Evolutionary conservation across 2,888 invertebrate species (phyloP).

Genomic region (Carabus problematicus): DNA sequence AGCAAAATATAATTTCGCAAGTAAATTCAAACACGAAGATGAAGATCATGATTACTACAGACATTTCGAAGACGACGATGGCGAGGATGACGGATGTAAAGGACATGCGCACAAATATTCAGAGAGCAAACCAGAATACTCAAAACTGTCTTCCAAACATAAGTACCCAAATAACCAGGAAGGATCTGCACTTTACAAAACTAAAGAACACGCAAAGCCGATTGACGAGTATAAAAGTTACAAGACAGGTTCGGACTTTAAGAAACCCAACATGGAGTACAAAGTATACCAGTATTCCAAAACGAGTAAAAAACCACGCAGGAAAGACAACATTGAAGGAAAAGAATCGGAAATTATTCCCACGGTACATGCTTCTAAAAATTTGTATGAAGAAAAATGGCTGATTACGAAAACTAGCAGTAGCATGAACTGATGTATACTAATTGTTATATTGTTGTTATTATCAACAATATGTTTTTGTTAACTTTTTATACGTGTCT

Average conservation of each 20-base stretch:
- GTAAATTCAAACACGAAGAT: constrained; percentile 43
- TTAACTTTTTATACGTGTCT: too few species aligned
- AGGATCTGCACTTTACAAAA: constrained; percentile 4
- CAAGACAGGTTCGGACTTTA: constrained; percentile 7
- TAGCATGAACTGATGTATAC: background rate
- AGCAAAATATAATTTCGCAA: constrained; percentile 15
- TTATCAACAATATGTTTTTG: too few species aligned
- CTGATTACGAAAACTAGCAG: constrained; percentile 38
- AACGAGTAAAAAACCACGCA: constrained; percentile 31
- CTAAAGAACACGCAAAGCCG: constrained; percentile 8
- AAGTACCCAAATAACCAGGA: constrained; percentile 5
- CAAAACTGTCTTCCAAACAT: constrained; percentile 11
- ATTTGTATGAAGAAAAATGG: constrained; percentile 48
- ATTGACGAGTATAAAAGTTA: constrained; percentile 43
- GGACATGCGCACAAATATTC: background rate
- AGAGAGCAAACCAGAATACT: constrained; percentile 14
- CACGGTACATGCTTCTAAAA: constrained; percentile 45
- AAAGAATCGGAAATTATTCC: constrained; percentile 48
- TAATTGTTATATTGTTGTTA: constrained; percentile 24
- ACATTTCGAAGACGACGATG: constrained; percentile 39
- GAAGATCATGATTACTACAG: constrained; percentile 30
- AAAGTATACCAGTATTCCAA: constrained; percentile 44
- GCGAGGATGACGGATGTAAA: constrained; percentile 27
- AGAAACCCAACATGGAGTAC: constrained; percentile 40
- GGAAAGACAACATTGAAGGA: constrained; percentile 44